Conservation (phyloP, 1,140 invertebrate species). For the Brachionus paranguensis region DNA sequence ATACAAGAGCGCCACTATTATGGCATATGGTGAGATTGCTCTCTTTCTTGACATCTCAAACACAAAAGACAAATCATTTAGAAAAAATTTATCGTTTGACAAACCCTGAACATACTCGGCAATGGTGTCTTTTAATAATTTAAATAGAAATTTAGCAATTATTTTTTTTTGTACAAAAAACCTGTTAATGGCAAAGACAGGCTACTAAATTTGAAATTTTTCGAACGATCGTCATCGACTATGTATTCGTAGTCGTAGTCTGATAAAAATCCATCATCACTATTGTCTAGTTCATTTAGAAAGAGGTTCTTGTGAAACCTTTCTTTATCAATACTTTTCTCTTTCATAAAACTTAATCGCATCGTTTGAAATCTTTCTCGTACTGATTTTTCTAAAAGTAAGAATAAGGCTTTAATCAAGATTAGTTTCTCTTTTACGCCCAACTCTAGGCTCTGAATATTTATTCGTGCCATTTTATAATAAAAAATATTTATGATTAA, state of each 20-base stretch:
- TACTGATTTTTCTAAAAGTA: neutral
- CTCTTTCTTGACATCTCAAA: constrained; percentile 38
- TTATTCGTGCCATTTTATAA: neutral
- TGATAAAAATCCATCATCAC: neutral
- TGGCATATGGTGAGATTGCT: constrained; percentile 25
- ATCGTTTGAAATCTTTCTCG: neutral
- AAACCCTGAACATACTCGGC: constrained; percentile 14
- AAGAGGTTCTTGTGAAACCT: constrained; percentile 22
- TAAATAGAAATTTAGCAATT: neutral
- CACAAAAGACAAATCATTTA: constrained; percentile 31
- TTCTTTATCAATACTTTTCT: neutral
- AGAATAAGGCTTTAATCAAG: neutral
- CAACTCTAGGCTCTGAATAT: neutral
- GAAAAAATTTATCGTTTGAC: constrained; percentile 17
- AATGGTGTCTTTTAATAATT: neutral
- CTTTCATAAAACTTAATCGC: neutral
- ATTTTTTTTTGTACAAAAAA: neutral
- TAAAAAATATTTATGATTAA: neutral
- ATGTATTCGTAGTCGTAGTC: neutral
- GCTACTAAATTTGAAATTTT: neutral
- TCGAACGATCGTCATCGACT: neutral
- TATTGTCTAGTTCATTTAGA: neutral
- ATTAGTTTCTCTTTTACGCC: neutral
- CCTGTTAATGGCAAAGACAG: constrained; percentile 19
- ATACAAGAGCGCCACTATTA: constrained; percentile 14